phyloP scores from a whole-genome alignment of 2,888 invertebrate species.

The Automeris io region DNA sequence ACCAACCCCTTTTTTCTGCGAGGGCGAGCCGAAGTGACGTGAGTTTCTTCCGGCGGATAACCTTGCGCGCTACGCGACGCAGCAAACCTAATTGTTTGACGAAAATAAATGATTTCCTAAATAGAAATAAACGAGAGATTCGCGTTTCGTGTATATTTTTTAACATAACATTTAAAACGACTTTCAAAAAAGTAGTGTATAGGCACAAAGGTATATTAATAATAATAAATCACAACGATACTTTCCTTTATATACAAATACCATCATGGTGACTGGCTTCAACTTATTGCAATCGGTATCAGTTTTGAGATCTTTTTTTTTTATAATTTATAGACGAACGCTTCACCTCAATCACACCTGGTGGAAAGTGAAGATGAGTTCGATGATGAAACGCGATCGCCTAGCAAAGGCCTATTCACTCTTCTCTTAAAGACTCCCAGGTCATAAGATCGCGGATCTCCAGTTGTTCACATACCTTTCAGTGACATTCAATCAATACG shows the following conservation, averaged over 20 bases:
- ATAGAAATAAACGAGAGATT: slow-evolving; percentile 72
- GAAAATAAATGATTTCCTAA: slow-evolving; percentile 73
- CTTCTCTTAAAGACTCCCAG: no score
- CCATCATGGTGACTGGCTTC: slow-evolving; percentile 12
- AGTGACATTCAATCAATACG: no score
- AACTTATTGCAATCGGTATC: no score
- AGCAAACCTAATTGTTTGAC: slow-evolving; percentile 70
- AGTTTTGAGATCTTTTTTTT: no score
- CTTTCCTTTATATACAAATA: slow-evolving; percentile 17
- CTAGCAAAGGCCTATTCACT: no score
- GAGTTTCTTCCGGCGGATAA: slow-evolving; percentile 58
- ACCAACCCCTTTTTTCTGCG: slow-evolving; percentile 58
- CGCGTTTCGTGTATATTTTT: slow-evolving; percentile 63
- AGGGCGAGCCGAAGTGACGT: slow-evolving; percentile 52
- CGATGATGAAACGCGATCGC: no score
- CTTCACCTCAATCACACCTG: no score
- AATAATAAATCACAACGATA: slow-evolving; percentile 18
- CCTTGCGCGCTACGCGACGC: slow-evolving; percentile 51
- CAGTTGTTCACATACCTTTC: no score
- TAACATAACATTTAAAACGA: slow-evolving; percentile 40
- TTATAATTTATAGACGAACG: no score
- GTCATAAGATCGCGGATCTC: no score
- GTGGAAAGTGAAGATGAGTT: no score
- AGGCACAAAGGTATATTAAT: no score
- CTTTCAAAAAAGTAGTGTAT: slow-evolving; percentile 38